Evolutionary conservation across 2,797 vertebrate species (phyloP), one percentile per base, ranked within the genome.

Genomic region (Rachycentron canadum): DNA sequence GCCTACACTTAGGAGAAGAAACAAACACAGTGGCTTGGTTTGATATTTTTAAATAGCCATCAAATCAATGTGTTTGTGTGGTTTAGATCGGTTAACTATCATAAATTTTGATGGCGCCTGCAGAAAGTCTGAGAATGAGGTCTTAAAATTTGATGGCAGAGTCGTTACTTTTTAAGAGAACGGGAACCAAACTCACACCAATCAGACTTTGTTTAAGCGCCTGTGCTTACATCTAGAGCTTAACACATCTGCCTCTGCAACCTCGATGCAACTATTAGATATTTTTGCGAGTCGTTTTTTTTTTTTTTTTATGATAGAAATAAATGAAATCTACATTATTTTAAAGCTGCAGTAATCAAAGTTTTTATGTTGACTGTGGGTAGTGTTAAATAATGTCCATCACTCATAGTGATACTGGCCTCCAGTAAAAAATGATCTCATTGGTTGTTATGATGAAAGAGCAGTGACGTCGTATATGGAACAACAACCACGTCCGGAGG

Each of bases 141-240:
- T 17, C 6, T 55, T 36, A 21, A 69, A 69, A 49, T 28, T 23
- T 41, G 34, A 53, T n/a, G 61, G 26, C 50, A 34, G 11, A 50
- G 32, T 21, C 14, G 36, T 82, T 66, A 56, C 21, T 14, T 43
- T 59, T 56, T 26, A 52, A 57, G n/a, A 10, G 13, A 57, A 19
- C 23, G 1, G 47, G 19, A 47, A 26, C 38, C 52, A 26, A 25
- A 47, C 32, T n/a, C 69, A 65, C 50, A 16, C 30, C 40, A 62
- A 78, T 62, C 45, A 71, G 12, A 58, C 38, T 56, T 63, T 58
- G 63, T 75, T 76, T 72, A 28, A 58, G n/a, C n/a, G n/a, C n/a
- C n/a, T n/a, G n/a, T 26, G 56, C 56, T 50, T 49, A 60, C 17
- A 58, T 26, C 43, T 28, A 13, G 40, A 64, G 68, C 43, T 1